phyloP scores from a whole-genome alignment of 2,888 invertebrate species.

The Tenthredo livida region DNA sequence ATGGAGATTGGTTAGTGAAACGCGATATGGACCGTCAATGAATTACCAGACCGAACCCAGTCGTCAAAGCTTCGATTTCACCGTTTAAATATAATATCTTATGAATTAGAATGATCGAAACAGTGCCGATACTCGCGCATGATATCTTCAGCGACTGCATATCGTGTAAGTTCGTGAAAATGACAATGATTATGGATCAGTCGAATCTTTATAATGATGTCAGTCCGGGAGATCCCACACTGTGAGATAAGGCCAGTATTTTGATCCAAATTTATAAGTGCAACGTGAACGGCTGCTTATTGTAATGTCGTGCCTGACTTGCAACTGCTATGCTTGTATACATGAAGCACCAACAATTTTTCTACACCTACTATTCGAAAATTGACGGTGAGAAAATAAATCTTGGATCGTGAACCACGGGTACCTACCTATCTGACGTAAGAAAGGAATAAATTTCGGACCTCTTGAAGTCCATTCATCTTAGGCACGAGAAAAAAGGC shows the following conservation, averaged over 20 bases:
- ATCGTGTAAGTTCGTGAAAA: neutral
- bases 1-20: neutral
- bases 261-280: too few relatives aligned
- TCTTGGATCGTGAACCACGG: neutral
- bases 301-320: too few relatives aligned
- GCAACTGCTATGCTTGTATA: too few relatives aligned
- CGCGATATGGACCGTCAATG: neutral
- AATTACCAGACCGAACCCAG: neutral
- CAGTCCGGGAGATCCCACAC: too few relatives aligned
- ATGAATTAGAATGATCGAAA: neutral
- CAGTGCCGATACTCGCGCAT: neutral
- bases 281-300: too few relatives aligned
- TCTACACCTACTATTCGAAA: neutral
- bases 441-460: conserved; percentile 11
- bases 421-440: neutral
- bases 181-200: neutral
- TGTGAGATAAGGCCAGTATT: too few relatives aligned
- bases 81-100: too few relatives aligned
- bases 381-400: neutral
- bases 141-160: neutral
- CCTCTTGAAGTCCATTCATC: conserved; percentile 26
- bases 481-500: conserved; percentile 2
- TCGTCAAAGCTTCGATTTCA: conserved; percentile 1
- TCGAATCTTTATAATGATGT: neutral
- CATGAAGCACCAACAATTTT: neutral